A percentile compares a stretch with the other conserved stretches of the same genome.
These are phyloP conservation scores for Ormyrus rosae DNA, from an alignment of 2,888 invertebrate species.

Conservation along the genomic window DNA sequence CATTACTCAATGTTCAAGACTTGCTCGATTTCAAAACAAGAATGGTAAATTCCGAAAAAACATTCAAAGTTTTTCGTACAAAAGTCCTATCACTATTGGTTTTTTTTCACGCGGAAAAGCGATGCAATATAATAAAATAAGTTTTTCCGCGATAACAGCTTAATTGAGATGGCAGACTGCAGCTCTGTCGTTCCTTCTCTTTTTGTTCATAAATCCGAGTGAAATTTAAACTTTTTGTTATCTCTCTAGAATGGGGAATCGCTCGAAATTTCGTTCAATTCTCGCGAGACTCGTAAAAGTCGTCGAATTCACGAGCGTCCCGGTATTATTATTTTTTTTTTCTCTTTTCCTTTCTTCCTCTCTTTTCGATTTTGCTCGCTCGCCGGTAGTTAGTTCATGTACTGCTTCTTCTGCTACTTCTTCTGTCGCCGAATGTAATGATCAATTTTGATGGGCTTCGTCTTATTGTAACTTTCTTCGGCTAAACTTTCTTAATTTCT, in stretches of 20 bases:
- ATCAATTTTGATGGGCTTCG: background rate
- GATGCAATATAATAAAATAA: too few species aligned
- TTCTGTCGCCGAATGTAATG: background rate
- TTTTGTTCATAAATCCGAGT: background rate
- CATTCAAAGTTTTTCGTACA: too few species aligned
- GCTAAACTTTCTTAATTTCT: background rate
- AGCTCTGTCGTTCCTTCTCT: too few species aligned
- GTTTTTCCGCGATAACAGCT: too few species aligned
- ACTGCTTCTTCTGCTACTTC: background rate
- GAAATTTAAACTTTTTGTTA: too few species aligned
- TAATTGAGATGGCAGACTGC: too few species aligned
- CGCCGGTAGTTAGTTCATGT: background rate
- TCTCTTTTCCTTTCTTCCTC: background rate
- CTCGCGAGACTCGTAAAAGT: conserved; percentile 50
- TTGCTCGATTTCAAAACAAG: too few species aligned
- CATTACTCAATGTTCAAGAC: too few species aligned
- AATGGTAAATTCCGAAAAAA: too few species aligned
- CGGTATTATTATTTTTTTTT: too few species aligned
- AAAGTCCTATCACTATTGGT: too few species aligned
- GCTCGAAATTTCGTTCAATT: conserved; percentile 32
- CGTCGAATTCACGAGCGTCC: conserved; percentile 4
- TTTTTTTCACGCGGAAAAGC: too few species aligned
- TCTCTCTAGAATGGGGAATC: conserved; percentile 7
- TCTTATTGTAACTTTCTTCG: background rate
- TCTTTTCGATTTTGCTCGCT: background rate